These are phyloP conservation scores for Tetranychus piercei DNA, from an alignment of 2,888 invertebrate genomes.

Conservation along the genomic window DNA sequence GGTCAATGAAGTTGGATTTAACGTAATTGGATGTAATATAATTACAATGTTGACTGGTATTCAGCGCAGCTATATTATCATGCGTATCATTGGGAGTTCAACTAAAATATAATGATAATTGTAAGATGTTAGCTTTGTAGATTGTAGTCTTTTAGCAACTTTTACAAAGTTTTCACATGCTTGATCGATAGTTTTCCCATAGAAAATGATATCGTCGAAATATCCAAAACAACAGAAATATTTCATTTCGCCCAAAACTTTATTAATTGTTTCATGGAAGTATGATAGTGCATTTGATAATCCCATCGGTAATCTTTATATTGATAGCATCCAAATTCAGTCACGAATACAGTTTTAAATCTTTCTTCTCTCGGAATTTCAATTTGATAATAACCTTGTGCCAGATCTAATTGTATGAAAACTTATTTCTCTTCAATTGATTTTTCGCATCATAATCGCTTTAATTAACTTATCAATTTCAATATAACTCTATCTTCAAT, in stretches of 20 bases:
- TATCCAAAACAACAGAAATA: background rate
- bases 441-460: background rate
- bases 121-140: too few species aligned
- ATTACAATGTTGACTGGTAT: too few species aligned
- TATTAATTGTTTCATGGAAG: background rate
- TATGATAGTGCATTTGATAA: background rate
- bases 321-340: background rate
- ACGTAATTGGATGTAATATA: too few species aligned
- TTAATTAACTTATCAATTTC: background rate
- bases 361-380: background rate
- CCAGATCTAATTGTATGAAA: background rate
- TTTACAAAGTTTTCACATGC: background rate
- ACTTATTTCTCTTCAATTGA: background rate
- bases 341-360: background rate
- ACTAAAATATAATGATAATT: too few species aligned
- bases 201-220: background rate
- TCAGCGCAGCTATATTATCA: too few species aligned
- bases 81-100: too few species aligned
- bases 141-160: too few species aligned
- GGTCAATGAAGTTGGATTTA: too few species aligned
- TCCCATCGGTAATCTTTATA: conserved; percentile 2
- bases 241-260: background rate
- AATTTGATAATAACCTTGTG: background rate
- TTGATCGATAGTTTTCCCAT: background rate
- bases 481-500: too few species aligned